Evolutionary conservation across 2,888 invertebrate genomes (phyloP).

Genomic region (Beris chalybata): DNA sequence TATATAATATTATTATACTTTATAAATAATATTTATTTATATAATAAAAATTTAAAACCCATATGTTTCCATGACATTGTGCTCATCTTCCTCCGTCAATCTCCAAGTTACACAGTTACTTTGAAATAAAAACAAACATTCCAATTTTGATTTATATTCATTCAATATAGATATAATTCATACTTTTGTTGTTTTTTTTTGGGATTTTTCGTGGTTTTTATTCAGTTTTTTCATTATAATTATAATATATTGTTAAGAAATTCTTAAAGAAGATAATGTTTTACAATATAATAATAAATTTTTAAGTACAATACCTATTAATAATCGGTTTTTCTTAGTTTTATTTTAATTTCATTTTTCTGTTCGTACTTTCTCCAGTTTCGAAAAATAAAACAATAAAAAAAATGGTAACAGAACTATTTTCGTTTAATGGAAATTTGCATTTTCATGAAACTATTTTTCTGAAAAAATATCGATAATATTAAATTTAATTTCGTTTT

Average conservation of each 20-base stretch:
- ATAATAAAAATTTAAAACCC: no score
- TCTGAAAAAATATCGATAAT: not conserved
- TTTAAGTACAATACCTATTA: conserved; percentile 69
- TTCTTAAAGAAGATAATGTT: conserved; percentile 73
- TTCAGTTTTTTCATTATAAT: conserved; percentile 59
- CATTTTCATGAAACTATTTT: not conserved
- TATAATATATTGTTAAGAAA: conserved; percentile 67
- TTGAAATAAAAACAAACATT: no score
- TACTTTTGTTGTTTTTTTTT: not conserved
- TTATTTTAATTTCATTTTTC: not conserved
- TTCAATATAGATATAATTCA: conserved; percentile 58
- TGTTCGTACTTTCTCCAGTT: not conserved
- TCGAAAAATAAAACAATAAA: not conserved
- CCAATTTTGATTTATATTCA: conserved; percentile 32
- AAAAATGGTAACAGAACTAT: no score
- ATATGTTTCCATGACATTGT: no score
- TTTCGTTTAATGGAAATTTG: no score
- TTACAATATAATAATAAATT: conserved; percentile 43
- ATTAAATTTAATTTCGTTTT: no score
- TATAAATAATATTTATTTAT: no score
- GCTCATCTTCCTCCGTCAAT: no score
- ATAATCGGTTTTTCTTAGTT: conserved; percentile 35
- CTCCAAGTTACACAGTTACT: no score
- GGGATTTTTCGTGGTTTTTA: conserved; percentile 20
- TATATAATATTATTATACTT: no score